phyloP scores from a whole-genome alignment of 2,113 vertebrate species.

The Geococcyx californianus region DNA sequence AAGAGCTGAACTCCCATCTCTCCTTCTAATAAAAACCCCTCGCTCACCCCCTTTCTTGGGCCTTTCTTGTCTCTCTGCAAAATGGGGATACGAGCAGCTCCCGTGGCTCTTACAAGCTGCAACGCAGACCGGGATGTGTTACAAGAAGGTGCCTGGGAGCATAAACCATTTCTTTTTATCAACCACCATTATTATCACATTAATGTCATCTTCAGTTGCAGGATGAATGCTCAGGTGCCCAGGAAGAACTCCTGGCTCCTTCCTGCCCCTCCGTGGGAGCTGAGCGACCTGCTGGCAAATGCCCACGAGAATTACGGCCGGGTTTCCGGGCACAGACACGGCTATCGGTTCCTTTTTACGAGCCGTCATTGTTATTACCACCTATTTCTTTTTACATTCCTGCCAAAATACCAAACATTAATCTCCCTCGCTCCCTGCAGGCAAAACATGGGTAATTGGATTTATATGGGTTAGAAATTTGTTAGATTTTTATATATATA shows the following conservation, averaged over 20 bases:
- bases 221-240: not conserved
- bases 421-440: conserved; percentile 80
- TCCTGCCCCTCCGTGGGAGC: not conserved
- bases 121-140: not conserved
- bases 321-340: not conserved
- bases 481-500: conserved; percentile 51
- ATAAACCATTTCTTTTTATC: conserved; percentile 3
- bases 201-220: not conserved
- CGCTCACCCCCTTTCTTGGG: not conserved
- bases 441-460: conserved; percentile 84
- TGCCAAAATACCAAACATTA: conserved; percentile 84
- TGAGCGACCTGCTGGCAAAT: not conserved
- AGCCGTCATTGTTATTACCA: conserved; percentile 76
- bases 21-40: not conserved
- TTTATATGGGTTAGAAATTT: conserved; percentile 84
- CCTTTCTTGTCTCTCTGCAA: not conserved
- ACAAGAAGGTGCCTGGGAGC: not conserved
- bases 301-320: conserved; percentile 1
- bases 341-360: conserved; percentile 66
- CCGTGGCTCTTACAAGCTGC: rapidly evolving
- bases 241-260: not conserved
- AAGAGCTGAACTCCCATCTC: not conserved
- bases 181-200: not conserved
- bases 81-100: not conserved
- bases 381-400: conserved; percentile 83